Conservation (phyloP, 2,113 vertebrate genomes). For the Prionailurus viverrinus region DNA sequence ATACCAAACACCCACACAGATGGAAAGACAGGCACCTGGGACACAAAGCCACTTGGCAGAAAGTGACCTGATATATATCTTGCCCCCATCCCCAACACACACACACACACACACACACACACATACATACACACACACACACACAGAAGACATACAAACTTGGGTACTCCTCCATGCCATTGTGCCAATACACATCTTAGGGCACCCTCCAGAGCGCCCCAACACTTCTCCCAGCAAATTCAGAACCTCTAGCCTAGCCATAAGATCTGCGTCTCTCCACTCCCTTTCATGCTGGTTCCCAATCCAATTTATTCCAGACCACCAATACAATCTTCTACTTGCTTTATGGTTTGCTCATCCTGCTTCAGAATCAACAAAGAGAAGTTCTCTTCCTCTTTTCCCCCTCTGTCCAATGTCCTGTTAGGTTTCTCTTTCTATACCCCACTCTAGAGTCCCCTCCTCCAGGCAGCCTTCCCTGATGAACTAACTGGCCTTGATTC, state of each 20-base stretch:
- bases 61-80: background rate
- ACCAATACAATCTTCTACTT: background rate
- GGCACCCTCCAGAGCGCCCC: background rate
- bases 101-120: no score
- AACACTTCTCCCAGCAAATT: background rate
- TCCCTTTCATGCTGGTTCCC: background rate
- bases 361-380: background rate
- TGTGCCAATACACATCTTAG: background rate
- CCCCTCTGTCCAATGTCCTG: background rate
- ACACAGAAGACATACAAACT: background rate
- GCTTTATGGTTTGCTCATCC: background rate
- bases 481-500: background rate
- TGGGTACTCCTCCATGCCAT: background rate
- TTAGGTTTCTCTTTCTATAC: background rate
- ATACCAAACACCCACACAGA: conserved; percentile 54
- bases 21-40: conserved; percentile 38
- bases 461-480: conserved; percentile 35
- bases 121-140: background rate
- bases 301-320: background rate
- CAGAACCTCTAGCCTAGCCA: background rate
- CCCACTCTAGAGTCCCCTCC: background rate
- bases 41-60: conserved; percentile 12
- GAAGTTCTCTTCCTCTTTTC: background rate
- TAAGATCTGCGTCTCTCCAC: background rate
- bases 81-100: no score